Percentiles rank a stretch among this genome's conserved stretches.
phyloP scores from a whole-genome alignment of 2,113 vertebrate species.

The Petromus typicus region DNA sequence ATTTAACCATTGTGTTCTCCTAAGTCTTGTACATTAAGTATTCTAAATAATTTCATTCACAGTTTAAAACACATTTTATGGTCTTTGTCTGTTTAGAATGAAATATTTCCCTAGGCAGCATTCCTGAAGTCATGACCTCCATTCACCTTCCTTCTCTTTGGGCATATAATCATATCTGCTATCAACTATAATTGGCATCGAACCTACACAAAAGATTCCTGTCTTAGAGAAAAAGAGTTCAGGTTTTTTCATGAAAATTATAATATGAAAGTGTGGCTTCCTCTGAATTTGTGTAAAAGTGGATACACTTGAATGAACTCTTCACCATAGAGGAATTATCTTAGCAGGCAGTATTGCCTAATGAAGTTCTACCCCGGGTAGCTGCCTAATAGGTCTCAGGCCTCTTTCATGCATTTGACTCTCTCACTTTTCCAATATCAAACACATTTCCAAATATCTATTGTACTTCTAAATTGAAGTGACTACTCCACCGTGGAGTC shows the following conservation, averaged over 20 bases:
- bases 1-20: background rate
- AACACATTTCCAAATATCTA: background rate
- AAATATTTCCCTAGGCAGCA: background rate
- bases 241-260: background rate
- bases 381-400: background rate
- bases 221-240: background rate
- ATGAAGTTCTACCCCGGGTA: background rate
- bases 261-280: background rate
- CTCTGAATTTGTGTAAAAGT: background rate
- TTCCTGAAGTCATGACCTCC: background rate
- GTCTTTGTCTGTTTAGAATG: background rate
- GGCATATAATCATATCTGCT: background rate
- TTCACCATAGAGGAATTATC: background rate
- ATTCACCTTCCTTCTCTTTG: background rate
- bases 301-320: background rate
- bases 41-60: background rate
- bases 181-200: background rate
- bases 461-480: slow-evolving; percentile 48
- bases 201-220: background rate
- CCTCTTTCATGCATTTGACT: background rate
- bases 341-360: background rate
- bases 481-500: background rate
- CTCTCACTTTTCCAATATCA: background rate
- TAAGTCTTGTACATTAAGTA: background rate
- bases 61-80: background rate